Base-by-base conservation (phyloP, 1,140 invertebrate genomes). In the Gryllus bimaculatus region DNA sequence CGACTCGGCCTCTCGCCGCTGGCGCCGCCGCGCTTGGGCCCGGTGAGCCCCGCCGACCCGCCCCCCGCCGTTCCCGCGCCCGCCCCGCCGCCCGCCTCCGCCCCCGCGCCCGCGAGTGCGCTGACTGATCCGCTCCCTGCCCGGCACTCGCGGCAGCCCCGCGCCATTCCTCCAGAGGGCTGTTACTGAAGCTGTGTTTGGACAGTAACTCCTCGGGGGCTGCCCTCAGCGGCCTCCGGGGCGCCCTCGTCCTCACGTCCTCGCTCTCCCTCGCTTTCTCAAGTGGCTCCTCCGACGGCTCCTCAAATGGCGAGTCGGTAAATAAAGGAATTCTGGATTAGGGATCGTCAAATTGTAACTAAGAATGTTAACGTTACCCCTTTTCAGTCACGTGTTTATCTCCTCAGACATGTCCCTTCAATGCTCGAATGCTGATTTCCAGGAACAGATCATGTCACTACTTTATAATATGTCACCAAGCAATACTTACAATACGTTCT, bases 1-100 rank as follows among this genome's bases (percentile, higher is more conserved):
- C 77, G 85, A 84, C n/a, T 87, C 87, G 0, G 87, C 87, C 0
- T 87, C 79, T 87, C 86, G 20, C 86, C 85, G 0, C 82, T 87
- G 48, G 83, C 18, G 13, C 39, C 78, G n/a, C 10, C 47, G 74
- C 66, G 79, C 74, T 12, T 79, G 79, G 79, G 79, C 79, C n/a
- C 75, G 79, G 79, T 79, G 75, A 79, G 73, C 74, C 7, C 39
- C 20, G 78, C 73, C 74, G 20, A n/a, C 7, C 12, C n/a, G n/a
- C 20, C 49, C 26, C 21, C 0, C 54, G 39, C 18, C 20, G 77
- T 21, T 0, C 77, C 6, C 77, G 15, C 49, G 54, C 18, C 54
- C 49, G 15, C 49, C 49, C 49, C n/a, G n/a, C n/a, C n/a, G n/a
- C n/a, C n/a, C 54, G 54, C 54, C 26, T 66, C 7, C 54, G 54